Evolutionary conservation across 2,797 vertebrate genomes (phyloP).

Genomic region (Sebastes iracundus): DNA sequence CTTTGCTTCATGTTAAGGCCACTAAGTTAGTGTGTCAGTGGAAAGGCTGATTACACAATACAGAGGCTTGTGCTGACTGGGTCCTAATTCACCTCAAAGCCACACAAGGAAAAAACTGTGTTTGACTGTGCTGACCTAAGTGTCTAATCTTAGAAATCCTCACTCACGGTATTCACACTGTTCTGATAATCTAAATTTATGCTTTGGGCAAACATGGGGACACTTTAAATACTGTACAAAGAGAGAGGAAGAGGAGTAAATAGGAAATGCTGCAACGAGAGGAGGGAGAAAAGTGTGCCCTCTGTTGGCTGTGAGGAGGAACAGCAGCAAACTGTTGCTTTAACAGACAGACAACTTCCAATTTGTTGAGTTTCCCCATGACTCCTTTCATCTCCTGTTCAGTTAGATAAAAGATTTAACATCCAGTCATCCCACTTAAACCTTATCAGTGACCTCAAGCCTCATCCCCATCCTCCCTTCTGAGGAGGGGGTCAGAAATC

Average conservation of each 20-base stretch:
- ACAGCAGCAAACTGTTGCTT: conserved; percentile 32
- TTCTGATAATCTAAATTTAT: conserved; percentile 34
- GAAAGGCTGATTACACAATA: conserved; percentile 57
- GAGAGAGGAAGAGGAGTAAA: not conserved
- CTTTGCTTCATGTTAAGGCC: conserved; percentile 41
- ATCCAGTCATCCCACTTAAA: conserved; percentile 63
- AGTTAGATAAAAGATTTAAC: conserved; percentile 50
- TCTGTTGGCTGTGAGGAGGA: conserved; percentile 39
- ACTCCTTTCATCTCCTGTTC: conserved; percentile 67
- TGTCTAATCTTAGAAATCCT: conserved; percentile 38
- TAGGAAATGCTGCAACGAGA: not conserved
- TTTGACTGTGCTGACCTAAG: conserved; percentile 19
- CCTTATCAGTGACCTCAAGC: conserved; percentile 69
- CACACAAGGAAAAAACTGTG: conserved; percentile 27
- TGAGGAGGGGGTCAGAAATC: conserved; percentile 40
- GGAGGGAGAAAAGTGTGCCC: conserved; percentile 41
- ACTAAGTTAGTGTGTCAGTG: conserved; percentile 57
- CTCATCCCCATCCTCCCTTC: conserved; percentile 61
- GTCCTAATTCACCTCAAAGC: conserved; percentile 25
- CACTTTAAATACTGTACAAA: conserved; percentile 26
- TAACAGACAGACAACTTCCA: not conserved
- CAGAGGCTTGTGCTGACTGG: conserved; percentile 36
- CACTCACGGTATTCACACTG: conserved; percentile 4
- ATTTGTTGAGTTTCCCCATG: conserved; percentile 22
- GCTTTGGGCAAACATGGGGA: conserved; percentile 16